These are phyloP conservation scores for Propithecus deckenii DNA, from an alignment of 2,797 vertebrate species.

Conservation along the genomic window DNA sequence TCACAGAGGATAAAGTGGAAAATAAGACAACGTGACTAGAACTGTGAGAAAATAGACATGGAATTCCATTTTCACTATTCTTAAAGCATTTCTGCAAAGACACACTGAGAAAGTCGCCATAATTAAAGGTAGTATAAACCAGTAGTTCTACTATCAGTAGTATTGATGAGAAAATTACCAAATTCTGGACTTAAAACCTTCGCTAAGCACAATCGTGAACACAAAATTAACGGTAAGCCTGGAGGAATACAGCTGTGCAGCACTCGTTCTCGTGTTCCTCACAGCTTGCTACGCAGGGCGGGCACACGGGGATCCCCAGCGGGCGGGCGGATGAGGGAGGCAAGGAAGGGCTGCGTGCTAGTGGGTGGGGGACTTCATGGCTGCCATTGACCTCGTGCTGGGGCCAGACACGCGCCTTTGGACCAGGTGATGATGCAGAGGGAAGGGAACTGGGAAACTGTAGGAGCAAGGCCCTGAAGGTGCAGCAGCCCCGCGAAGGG, in stretches of 20 bases:
- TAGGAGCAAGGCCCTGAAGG: not conserved
- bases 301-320: fast-evolving
- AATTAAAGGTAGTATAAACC: not conserved
- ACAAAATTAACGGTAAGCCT: not conserved
- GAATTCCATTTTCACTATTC: not conserved
- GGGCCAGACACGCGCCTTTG: not conserved
- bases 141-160: not conserved
- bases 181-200: not conserved
- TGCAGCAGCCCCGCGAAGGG: not conserved
- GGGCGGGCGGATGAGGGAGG: not conserved
- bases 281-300: not conserved
- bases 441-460: not conserved
- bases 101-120: fast-evolving
- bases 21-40: fast-evolving
- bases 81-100: not conserved
- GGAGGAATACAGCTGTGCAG: not conserved
- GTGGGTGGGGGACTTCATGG: not conserved
- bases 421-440: too few relatives aligned
- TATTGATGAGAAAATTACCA: fast-evolving
- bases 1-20: fast-evolving
- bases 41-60: fast-evolving
- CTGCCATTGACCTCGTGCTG: not conserved
- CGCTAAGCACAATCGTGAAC: not conserved
- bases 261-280: not conserved
- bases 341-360: not conserved